Conservation (phyloP, 2,888 invertebrate species). For the Mythimna pallens region DNA sequence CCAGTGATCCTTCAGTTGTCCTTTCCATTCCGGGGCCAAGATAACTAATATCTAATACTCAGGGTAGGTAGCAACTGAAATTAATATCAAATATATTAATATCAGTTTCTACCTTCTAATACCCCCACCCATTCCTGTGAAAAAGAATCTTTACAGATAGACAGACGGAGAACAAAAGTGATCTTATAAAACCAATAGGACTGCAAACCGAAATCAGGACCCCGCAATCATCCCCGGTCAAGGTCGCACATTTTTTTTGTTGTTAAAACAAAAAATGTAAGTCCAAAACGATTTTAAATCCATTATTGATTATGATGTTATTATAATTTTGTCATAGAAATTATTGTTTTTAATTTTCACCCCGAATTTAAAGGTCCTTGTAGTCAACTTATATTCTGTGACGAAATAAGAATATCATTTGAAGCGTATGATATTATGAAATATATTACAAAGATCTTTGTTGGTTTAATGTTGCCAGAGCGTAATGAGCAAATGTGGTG, state of each 20-base stretch:
- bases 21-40: no score
- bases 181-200: not conserved
- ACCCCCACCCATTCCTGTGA: no score
- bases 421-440: not conserved
- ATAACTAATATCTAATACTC: no score
- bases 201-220: not conserved
- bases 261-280: not conserved
- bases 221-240: not conserved
- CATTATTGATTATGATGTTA: not conserved
- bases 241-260: not conserved
- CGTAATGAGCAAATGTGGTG: not conserved
- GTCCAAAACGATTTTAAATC: not conserved
- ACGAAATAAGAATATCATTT: conserved; percentile 1
- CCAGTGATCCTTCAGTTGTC: no score
- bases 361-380: not conserved
- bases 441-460: not conserved
- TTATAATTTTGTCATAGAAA: not conserved
- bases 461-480: not conserved
- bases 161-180: no score
- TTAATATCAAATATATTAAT: no score
- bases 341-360: not conserved
- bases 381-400: not conserved
- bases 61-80: no score
- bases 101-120: no score
- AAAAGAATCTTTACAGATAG: no score